Evolutionary conservation across 1,140 invertebrate genomes (phyloP), one percentile per base, ranked within the genome.

Genomic region (Magallana angulata): DNA sequence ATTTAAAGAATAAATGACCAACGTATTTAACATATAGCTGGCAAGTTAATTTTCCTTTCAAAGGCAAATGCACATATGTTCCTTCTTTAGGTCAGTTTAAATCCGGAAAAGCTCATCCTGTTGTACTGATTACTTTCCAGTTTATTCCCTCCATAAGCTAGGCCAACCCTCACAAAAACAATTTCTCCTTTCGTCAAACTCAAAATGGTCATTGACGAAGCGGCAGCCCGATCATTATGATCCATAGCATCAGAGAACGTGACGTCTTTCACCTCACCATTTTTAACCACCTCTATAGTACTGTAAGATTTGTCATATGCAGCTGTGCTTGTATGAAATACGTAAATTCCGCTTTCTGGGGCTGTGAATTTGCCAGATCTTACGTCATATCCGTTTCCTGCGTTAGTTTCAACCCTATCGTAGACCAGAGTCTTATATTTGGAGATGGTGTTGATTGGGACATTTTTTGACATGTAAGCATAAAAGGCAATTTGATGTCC

Each of bases 301-400:
- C 64, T 58, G 59, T 81, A 30, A 7, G 85, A 85, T 16, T 36
- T 59, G 5, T 85, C 85, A 30, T 0, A 0, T 8, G 71, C 71
- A 14, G 57, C 85, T 1, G 85, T 85, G 1, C 56, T 57, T 30
- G 85, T 59, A n/a, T 59, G 18, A n/a, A 89, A 85, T 18, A 87
- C 82, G 60, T 89, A 89, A 2, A 59, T 82, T 18, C 88, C 88
- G 3, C 6, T 59, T 4, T 60, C 60, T n/a, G 88, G 88, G 11
- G 85, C 81, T 7, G 57, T 81, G 16, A 89, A 89, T 11, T 60
- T 7, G 7, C 88, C 88, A 87, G 84, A 80, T 7, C 36, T 59
- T 14, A n/a, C 18, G 57, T 87, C 85, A 56, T 89, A 89, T 56
- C 71, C 85, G 62, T 87, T 85, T 11, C 88, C 88, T 16, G 68